Base-by-base conservation (phyloP, 2,113 vertebrate genomes). In the Peucedramus taeniatus region DNA sequence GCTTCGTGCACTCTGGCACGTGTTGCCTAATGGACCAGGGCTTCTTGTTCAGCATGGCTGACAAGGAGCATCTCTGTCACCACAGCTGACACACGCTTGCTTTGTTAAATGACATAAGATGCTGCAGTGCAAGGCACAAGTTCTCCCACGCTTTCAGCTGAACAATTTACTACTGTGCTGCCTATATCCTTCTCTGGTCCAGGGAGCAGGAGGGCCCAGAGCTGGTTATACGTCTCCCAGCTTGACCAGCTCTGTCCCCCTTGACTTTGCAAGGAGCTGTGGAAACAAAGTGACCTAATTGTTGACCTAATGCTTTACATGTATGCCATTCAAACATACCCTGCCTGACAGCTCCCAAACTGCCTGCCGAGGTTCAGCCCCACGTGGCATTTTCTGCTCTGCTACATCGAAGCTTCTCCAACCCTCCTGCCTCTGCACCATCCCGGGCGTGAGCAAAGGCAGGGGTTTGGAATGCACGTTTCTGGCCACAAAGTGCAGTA, bases 91-190 rank as follows among this genome's bases (percentile, higher is more conserved):
- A 91, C 96, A 94, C 7, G 13, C 72, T 75, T 59, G 61, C 96
- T 97, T 97, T 97, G 98, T 97, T 92, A 84, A 79, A 69, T 30
- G 77, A 86, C 96, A 96, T 4, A 94, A 90, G 92, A 69, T 92
- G 82, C 85, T 93, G 95, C 95, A 97, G 97, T 97, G 90, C 89
- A 80, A 92, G 94, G 93, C 90, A 81, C 94, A 95, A 89, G 61
- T 72, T 83, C 63, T 83, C 85, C 74, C 18, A 2, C 54, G 68
- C 87, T 57, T 47, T 72, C 87, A 85, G 94, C 87, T 45, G 1
- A 88, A 96, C 93, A 94, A 94, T 96, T 96, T 83, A 37, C 71
- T 59, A 69, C 81, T 96, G 93, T 94, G 94, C 83, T 87, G 82
- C 71, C 40, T 10, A 15, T 8, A 56, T 60, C 61, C 53, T 68